Base-by-base conservation (phyloP, 2,888 invertebrate genomes). In the Asteroscopus sphinx region DNA sequence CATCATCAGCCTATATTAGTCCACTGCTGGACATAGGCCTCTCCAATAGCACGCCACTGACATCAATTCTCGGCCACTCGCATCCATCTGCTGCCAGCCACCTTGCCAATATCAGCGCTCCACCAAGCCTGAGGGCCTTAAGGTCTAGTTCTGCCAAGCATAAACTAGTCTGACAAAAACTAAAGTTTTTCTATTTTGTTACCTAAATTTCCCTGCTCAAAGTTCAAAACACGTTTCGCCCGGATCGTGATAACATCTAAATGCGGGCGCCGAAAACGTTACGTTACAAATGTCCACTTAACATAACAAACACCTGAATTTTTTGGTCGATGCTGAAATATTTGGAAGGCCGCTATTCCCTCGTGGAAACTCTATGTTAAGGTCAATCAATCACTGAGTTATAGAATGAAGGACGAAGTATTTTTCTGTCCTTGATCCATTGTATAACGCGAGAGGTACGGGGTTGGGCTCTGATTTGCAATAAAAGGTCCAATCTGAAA, bases 261-360 rank as follows among this genome's bases (percentile, higher is more conserved):
- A 73, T 74, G 66, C 61, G 76, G 73, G 73, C 47, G 16, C 30
- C 63, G 56, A 73, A 74, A 73, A 48, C 48, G 57, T 56, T 49
- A 46, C 48, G 37, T 30, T 57, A 56, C 61, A 48, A 47, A 48
- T 51, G 57, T 51, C 41, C 58, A 49, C 53, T 76, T 75, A 62
- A 67, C 47, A 57, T 60, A 60, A 67, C 55, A 67, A 75, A 67
- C 47, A 68, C 56, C 41, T 56, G 26, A 36, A 46, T 55, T 52
- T n/a, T 47, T 26, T 36, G 44, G 60, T 72, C 51, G 56, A 66
- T 57, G 57, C 32, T 40, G 12, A 30, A 26, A 35, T 56, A 25
- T 44, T 47, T 63, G 45, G 4, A 17, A 54, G 26, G 39, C 42
- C 13, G 37, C 12, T 42, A 33, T 11, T 44, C 30, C 0, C 0